Evolutionary conservation across 2,113 vertebrate genomes (phyloP).

Genomic region (Lanius ludovicianus): DNA sequence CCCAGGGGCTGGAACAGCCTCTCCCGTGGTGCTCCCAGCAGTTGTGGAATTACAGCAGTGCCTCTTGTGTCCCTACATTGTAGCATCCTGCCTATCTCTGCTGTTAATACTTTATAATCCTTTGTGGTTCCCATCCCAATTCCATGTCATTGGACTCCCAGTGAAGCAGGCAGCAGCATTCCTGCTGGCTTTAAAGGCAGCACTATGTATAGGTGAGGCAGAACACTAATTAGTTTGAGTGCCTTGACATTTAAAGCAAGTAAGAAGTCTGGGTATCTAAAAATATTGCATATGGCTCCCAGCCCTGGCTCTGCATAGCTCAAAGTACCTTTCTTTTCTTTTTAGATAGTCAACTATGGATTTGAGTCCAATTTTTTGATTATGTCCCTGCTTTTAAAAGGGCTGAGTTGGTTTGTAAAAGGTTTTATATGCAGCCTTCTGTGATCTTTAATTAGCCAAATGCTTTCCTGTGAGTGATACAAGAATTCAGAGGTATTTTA

Average conservation of each 20-base stretch:
- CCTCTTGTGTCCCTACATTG: background rate
- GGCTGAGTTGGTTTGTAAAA: background rate
- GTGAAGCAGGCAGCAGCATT: background rate
- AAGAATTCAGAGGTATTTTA: background rate
- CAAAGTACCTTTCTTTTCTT: background rate
- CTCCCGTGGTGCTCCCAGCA: background rate
- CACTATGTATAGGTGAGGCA: background rate
- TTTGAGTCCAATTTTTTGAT: background rate
- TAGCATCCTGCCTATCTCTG: background rate
- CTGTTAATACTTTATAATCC: background rate
- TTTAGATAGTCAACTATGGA: background rate
- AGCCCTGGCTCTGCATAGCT: background rate
- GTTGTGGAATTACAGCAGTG: background rate
- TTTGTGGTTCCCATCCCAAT: background rate
- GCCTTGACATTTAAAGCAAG: background rate
- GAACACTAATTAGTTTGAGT: constrained; percentile 13
- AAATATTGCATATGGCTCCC: background rate
- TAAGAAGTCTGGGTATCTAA: background rate
- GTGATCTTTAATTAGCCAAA: background rate
- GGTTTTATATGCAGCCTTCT: background rate
- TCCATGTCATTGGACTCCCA: rapidly evolving
- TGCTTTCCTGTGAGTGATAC: background rate
- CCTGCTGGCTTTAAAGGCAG: background rate
- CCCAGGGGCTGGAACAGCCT: background rate
- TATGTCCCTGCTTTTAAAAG: background rate